Evolutionary conservation across 2,888 invertebrate genomes (phyloP).

Genomic region (Aromia moschata): DNA sequence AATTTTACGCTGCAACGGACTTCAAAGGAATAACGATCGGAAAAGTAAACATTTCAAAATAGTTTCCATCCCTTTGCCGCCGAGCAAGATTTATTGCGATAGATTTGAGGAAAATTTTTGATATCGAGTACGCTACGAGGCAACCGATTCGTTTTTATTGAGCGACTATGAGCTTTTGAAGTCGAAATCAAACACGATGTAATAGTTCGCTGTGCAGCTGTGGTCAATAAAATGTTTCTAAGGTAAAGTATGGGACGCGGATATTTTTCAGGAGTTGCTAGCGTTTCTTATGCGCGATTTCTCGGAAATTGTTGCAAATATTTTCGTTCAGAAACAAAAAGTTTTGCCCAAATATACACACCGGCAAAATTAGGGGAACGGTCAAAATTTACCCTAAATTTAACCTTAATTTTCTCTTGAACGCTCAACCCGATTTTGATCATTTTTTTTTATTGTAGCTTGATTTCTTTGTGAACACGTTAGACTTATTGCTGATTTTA

Average conservation of each 20-base stretch:
- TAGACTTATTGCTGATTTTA: no score
- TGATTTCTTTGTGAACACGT: no score
- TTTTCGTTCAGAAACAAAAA: background rate
- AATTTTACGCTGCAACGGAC: conserved; percentile 22
- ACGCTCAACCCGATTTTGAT: background rate
- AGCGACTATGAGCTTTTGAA: background rate
- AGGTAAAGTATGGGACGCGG: no score
- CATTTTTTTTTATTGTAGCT: no score
- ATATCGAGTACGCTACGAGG: background rate
- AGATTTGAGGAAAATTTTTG: conserved; percentile 5
- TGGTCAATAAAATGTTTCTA: no score
- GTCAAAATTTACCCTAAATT: no score
- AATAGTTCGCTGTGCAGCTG: no score
- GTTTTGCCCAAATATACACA: no score
- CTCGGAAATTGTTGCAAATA: background rate
- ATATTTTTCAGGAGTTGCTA: no score
- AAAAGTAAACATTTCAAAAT: conserved; percentile 21
- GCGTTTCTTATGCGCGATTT: background rate
- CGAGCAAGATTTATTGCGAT: conserved; percentile 20
- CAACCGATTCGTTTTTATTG: background rate
- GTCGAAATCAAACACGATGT: background rate
- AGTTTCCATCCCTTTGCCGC: conserved; percentile 11
- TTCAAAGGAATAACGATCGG: conserved; percentile 20
- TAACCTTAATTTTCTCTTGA: no score
- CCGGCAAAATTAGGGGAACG: no score